These are phyloP conservation scores for Limnothrissa miodon DNA, from an alignment of 2,113 vertebrate species.

Conservation along the genomic window DNA sequence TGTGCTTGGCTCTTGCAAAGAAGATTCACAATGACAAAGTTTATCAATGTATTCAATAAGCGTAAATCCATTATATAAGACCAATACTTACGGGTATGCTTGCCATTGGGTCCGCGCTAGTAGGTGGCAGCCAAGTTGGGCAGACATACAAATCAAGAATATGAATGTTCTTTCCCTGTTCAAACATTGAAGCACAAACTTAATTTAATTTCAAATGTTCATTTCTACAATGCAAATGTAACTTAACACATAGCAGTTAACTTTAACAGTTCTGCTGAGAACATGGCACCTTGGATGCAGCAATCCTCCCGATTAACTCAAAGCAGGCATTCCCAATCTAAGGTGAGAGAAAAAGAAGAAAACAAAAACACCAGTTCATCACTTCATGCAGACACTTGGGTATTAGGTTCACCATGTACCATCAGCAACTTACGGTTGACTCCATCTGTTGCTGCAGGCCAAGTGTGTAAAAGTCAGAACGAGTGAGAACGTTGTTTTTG, in stretches of 20 bases:
- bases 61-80: not conserved
- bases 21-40: not conserved
- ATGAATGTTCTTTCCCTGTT: not conserved
- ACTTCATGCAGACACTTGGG: not conserved
- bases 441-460: not conserved
- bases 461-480: not conserved
- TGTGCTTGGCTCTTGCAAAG: not conserved
- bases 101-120: not conserved
- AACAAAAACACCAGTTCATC: too few relatives aligned
- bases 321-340: not conserved
- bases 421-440: not conserved
- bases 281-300: not conserved
- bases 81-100: not conserved
- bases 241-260: not conserved
- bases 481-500: not conserved
- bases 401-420: not conserved
- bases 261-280: not conserved
- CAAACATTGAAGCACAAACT: not conserved
- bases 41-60: not conserved
- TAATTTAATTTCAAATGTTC: not conserved
- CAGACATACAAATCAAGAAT: not conserved
- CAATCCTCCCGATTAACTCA: not conserved
- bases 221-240: not conserved
- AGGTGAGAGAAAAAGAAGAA: too few relatives aligned
- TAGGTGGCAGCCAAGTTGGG: not conserved